Conservation (phyloP, 2,797 vertebrate genomes). For the Enteromius unitaeniatus region DNA sequence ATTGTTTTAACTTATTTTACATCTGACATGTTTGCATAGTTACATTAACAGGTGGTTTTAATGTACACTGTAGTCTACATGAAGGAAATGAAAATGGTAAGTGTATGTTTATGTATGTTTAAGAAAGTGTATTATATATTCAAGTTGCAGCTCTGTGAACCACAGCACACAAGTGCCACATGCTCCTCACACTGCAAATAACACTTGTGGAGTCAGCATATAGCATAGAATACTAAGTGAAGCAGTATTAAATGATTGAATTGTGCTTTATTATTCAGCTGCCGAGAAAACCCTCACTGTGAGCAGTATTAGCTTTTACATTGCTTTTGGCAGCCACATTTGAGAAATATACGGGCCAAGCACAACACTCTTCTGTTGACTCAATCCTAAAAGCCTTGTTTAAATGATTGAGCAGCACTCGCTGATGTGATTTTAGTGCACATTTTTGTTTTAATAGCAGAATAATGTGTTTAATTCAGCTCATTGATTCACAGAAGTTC, state of each 20-base stretch:
- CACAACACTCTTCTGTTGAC: slow-evolving; percentile 30
- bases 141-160: background rate
- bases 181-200: background rate
- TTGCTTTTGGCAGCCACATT: slow-evolving; percentile 19
- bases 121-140: slow-evolving; percentile 6
- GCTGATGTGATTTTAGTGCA: slow-evolving; percentile 23
- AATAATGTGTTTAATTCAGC: slow-evolving; percentile 30
- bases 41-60: background rate
- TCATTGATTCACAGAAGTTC: slow-evolving; percentile 10
- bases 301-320: slow-evolving; percentile 27
- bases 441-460: slow-evolving; percentile 32
- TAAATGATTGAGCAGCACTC: slow-evolving; percentile 23
- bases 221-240: background rate
- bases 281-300: slow-evolving; percentile 24
- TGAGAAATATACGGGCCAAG: slow-evolving; percentile 17
- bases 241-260: slow-evolving; percentile 23
- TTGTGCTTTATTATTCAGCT: slow-evolving; percentile 4
- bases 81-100: background rate
- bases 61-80: background rate
- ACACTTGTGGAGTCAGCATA: slow-evolving; percentile 10
- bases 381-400: slow-evolving; percentile 40
- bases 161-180: slow-evolving; percentile 24
- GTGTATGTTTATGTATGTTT: too few relatives aligned
- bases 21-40: background rate
- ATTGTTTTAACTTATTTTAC: background rate